Base-by-base conservation (phyloP, 2,888 invertebrate genomes). In the Schrankia costaestrigalis region DNA sequence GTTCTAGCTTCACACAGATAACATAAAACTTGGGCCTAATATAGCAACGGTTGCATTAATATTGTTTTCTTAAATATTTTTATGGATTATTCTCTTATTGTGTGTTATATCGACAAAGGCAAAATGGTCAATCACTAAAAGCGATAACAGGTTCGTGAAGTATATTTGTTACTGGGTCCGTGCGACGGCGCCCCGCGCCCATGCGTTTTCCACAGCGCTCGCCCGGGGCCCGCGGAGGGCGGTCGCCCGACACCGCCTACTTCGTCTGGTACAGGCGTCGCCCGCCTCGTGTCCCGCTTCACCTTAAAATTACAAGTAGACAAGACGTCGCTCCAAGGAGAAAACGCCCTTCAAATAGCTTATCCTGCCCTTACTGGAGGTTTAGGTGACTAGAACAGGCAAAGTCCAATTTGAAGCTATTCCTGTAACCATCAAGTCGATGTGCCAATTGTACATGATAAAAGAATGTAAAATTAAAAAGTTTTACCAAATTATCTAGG, bases 201-300 rank as follows among this genome's bases (percentile, higher is more conserved):
- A 71, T 77, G 75, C 79, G 75, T 77, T 80, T 70, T 76, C 72
- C 63, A 77, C 77, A 74, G 77, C 78, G 73, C 59, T 77, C 71
- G 74, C 70, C 78, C 78, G 82, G 81, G 83, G 80, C 82, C 81
- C 78, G 73, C 71, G 74, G 80, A 81, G 84, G 84, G 85, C 84
- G 84, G 81, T 78, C 83, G 85, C 77, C 78, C 69, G 83, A 78
- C 76, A 72, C 83, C 85, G 84, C 85, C 86, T 84, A 86, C 86
- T 79, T 85, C 82, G 84, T 84, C 84, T 80, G 84, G 84, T 83
- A 85, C 83, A 81, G 81, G 82, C 82, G 83, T 78, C 82, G 71
- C 74, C 73, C 71, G 81, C 75, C 78, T 82, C 82, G 82, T 81
- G 80, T 83, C 79, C 83, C 82, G 80, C 79, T 78, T 74, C 70